phyloP scores from a whole-genome alignment of 1,140 invertebrate genomes.

The Aphelinus atriplicis region DNA sequence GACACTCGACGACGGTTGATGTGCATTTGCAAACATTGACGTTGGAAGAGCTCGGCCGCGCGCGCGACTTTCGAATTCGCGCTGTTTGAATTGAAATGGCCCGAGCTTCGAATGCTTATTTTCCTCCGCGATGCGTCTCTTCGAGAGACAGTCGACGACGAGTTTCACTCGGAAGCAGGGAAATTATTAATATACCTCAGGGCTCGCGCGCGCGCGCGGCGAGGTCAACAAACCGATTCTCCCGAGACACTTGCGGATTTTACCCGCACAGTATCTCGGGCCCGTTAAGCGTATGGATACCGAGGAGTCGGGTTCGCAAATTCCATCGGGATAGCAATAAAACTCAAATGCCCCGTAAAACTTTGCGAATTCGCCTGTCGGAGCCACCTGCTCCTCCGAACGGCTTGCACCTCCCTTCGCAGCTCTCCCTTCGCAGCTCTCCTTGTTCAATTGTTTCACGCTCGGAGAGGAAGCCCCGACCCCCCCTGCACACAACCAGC shows the following conservation, averaged over 20 bases:
- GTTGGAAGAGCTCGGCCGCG: too few relatives aligned
- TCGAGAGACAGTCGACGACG: too few relatives aligned
- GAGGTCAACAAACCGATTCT: background rate
- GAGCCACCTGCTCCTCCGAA: slow-evolving; percentile 36
- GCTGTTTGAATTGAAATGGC: too few relatives aligned
- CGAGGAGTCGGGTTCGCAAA: slow-evolving; percentile 50
- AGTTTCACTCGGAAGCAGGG: background rate
- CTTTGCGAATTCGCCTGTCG: slow-evolving; percentile 47
- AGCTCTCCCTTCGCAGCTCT: background rate
- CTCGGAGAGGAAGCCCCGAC: too few relatives aligned
- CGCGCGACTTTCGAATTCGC: too few relatives aligned
- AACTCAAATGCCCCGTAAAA: slow-evolving; percentile 56
- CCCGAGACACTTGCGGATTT: slow-evolving; percentile 24
- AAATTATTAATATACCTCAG: slow-evolving; percentile 22
- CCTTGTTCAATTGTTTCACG: background rate
- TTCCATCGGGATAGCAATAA: slow-evolving; percentile 53
- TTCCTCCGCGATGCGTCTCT: too few relatives aligned
- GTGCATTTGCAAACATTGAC: too few relatives aligned
- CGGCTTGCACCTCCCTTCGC: background rate
- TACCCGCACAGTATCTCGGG: slow-evolving; percentile 22
- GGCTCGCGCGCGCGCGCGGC: background rate
- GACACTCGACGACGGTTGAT: too few relatives aligned
- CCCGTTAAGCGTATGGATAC: slow-evolving; percentile 47
- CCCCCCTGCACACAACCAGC: too few relatives aligned
- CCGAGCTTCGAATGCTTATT: too few relatives aligned